Percentiles rank a stretch among this genome's conserved stretches.
Conservation (phyloP, 2,797 vertebrate genomes). For the Nasua narica region DNA sequence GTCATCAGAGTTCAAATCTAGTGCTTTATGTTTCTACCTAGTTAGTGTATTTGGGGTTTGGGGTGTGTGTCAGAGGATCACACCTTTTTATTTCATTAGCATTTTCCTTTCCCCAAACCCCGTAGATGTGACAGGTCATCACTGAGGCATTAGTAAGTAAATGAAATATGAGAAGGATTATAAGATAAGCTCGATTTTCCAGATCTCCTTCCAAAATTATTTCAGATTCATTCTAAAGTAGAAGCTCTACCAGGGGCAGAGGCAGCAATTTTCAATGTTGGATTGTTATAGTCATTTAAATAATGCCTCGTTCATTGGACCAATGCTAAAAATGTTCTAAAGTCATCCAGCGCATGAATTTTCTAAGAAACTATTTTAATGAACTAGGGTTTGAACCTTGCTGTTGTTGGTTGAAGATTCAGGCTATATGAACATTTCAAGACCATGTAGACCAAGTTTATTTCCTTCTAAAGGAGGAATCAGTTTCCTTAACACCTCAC, state of each 20-base stretch:
- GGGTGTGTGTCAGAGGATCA: not conserved
- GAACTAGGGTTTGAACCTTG: not conserved
- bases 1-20: not conserved
- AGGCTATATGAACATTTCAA: not conserved
- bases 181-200: not conserved
- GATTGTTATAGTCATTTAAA: not conserved
- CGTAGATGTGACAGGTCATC: not conserved
- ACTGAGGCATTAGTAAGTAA: not conserved
- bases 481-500: not conserved
- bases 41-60: not conserved
- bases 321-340: not conserved
- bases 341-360: not conserved
- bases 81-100: not conserved
- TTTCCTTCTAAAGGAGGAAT: not conserved
- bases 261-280: not conserved
- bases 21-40: not conserved
- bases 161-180: not conserved
- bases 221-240: not conserved
- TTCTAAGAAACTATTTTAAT: not conserved
- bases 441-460: not conserved
- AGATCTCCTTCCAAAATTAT: not conserved
- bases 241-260: not conserved
- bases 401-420: not conserved
- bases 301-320: not conserved
- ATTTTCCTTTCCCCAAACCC: not conserved